These are phyloP conservation scores for Hypothenemus hampei DNA, from an alignment of 1,140 invertebrate genomes.

Conservation along the genomic window DNA sequence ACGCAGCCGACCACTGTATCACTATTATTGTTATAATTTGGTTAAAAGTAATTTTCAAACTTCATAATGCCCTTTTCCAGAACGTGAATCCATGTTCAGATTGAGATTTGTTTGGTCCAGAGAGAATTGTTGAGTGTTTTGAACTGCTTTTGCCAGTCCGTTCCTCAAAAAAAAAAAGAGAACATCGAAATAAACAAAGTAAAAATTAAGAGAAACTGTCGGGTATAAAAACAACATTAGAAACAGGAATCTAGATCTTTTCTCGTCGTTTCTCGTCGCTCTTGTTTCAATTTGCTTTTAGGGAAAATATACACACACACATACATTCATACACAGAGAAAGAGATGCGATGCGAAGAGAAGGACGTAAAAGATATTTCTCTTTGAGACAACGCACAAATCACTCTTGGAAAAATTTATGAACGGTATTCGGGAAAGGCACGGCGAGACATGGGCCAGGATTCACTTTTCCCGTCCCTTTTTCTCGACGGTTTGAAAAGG, in stretches of 20 bases:
- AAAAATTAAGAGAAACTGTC: too few relatives aligned
- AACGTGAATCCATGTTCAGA: too few relatives aligned
- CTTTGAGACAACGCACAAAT: conserved; percentile 13
- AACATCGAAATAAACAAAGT: neutral
- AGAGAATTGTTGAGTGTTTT: too few relatives aligned
- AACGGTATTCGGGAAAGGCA: conserved; percentile 3
- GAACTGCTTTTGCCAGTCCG: too few relatives aligned
- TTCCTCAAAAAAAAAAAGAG: too few relatives aligned
- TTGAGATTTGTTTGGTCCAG: too few relatives aligned
- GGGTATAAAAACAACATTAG: conserved; percentile 7
- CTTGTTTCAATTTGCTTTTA: conserved; percentile 14
- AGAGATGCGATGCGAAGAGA: neutral
- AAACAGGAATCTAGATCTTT: conserved; percentile 4
- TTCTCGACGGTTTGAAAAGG: neutral
- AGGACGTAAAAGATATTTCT: conserved; percentile 10
- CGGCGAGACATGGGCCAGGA: neutral
- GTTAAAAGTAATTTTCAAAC: too few relatives aligned
- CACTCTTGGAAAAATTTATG: conserved; percentile 5
- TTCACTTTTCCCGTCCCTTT: neutral
- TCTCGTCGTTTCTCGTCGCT: too few relatives aligned
- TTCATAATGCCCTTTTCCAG: too few relatives aligned
- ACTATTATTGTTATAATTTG: too few relatives aligned
- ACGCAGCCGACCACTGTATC: too few relatives aligned
- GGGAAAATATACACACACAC: conserved; percentile 3
- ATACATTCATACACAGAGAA: neutral